Evolutionary conservation across 2,113 vertebrate genomes (phyloP).

Genomic region (Caranx ignobilis): DNA sequence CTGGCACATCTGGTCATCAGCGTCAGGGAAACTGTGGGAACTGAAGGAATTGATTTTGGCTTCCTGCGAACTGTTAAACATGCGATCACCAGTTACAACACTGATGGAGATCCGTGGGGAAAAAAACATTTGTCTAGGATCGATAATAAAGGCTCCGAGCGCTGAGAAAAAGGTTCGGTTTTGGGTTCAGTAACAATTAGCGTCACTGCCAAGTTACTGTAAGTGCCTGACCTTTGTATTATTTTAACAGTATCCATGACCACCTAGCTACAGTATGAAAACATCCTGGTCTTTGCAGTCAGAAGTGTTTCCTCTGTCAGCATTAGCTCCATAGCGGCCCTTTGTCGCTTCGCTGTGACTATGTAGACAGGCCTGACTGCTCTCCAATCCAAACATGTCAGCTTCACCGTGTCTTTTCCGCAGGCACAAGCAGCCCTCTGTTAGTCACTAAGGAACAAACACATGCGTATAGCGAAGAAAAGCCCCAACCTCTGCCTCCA

Average conservation of each 20-base stretch:
- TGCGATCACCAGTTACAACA: conserved; percentile 9
- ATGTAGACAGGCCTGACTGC: conserved; percentile 68
- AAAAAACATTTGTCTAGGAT: not conserved
- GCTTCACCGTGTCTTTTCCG: conserved; percentile 63
- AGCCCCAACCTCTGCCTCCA: conserved; percentile 45
- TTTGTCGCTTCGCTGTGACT: conserved; percentile 53
- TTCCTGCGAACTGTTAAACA: conserved; percentile 42
- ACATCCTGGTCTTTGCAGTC: conserved; percentile 65
- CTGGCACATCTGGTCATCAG: conserved; percentile 50
- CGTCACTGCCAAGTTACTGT: conserved; percentile 49
- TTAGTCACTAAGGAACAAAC: conserved; percentile 74
- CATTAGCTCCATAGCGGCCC: conserved; percentile 56
- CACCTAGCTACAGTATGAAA: conserved; percentile 62
- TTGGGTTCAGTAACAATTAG: conserved; percentile 42
- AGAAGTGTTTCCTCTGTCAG: conserved; percentile 60
- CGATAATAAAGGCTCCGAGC: not conserved
- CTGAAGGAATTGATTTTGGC: conserved; percentile 45
- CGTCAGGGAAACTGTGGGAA: conserved; percentile 55
- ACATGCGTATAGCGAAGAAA: conserved; percentile 56
- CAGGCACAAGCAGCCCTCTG: conserved; percentile 70
- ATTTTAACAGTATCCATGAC: conserved; percentile 60
- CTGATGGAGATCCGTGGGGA: conserved; percentile 3
- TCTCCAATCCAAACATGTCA: conserved; percentile 77
- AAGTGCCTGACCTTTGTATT: conserved; percentile 54
- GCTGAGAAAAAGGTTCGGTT: conserved; percentile 32